Percentiles rank a stretch among this genome's conserved stretches.
phyloP scores from a whole-genome alignment of 2,797 vertebrate genomes.

The Cirrhinus mrigala region DNA sequence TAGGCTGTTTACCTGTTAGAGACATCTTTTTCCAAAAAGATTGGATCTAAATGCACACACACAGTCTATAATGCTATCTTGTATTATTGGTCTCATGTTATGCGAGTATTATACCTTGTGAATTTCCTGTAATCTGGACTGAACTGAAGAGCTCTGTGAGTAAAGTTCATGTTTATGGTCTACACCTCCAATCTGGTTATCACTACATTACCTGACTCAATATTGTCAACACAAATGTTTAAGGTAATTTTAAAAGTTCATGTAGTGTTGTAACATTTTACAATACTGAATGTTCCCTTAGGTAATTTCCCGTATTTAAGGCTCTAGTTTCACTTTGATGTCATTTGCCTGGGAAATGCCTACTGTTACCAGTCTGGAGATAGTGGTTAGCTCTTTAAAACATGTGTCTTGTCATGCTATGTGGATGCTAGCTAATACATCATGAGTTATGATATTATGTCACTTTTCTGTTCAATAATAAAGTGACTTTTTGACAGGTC shows the following conservation, averaged over 20 bases:
- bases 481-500: background rate
- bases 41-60: background rate
- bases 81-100: background rate
- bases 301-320: background rate
- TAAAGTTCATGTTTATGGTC: background rate
- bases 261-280: background rate
- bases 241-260: background rate
- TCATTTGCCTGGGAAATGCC: background rate
- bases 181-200: background rate
- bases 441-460: background rate
- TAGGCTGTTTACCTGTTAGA: background rate
- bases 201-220: background rate
- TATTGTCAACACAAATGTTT: background rate
- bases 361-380: background rate
- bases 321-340: background rate
- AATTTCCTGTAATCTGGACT: background rate
- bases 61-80: background rate
- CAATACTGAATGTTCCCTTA: background rate
- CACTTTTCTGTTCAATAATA: background rate
- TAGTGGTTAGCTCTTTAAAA: background rate
- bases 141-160: background rate
- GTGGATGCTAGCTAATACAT: background rate
- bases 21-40: background rate
- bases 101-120: background rate
- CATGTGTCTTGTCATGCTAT: background rate